These are phyloP conservation scores for Limulus polyphemus DNA, from an alignment of 2,888 invertebrate genomes.

Conservation along the genomic window DNA sequence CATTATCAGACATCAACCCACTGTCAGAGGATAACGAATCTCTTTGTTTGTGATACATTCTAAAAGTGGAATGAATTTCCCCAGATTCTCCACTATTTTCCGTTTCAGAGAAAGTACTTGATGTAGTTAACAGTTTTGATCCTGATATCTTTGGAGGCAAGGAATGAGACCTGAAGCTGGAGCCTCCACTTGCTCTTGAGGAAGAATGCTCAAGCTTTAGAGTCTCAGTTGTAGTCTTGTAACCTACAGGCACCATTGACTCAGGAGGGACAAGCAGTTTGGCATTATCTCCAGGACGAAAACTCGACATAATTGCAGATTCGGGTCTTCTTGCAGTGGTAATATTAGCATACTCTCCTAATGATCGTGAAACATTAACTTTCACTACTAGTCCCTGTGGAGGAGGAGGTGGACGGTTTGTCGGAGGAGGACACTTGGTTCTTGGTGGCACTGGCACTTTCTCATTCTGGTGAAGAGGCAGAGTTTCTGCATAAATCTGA, in stretches of 20 bases:
- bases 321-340: constrained; percentile 31
- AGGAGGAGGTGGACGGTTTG: constrained; percentile 71
- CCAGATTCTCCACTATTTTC: constrained; percentile 23
- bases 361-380: constrained; percentile 23
- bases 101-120: constrained; percentile 20
- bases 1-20: constrained; percentile 20
- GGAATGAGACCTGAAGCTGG: constrained; percentile 21
- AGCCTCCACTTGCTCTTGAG: constrained; percentile 14
- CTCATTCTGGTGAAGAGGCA: constrained; percentile 22
- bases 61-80: constrained; percentile 17
- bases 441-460: constrained; percentile 6
- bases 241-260: constrained; percentile 57
- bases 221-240: constrained; percentile 21
- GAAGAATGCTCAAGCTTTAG: constrained; percentile 8
- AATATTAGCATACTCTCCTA: constrained; percentile 35
- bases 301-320: constrained; percentile 58
- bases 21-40: constrained; percentile 22
- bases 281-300: constrained; percentile 71
- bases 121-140: constrained; percentile 9
- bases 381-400: constrained; percentile 45
- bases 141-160: constrained; percentile 18
- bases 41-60: constrained; percentile 14
- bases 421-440: constrained; percentile 53
- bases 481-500: constrained; percentile 24
- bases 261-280: constrained; percentile 80